phyloP scores from a whole-genome alignment of 2,797 vertebrate genomes.

The Ciconia nigra region DNA sequence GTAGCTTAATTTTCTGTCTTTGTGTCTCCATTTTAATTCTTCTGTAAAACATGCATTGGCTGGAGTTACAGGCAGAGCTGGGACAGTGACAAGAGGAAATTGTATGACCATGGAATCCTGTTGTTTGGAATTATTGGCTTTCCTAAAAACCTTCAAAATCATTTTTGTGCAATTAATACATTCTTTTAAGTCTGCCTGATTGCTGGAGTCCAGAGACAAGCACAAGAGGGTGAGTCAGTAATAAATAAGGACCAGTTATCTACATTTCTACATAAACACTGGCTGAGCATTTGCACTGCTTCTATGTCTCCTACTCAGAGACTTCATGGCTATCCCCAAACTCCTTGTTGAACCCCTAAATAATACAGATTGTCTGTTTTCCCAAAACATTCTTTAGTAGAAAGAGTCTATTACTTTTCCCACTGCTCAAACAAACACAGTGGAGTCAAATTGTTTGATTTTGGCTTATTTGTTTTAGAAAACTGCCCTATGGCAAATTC shows the following conservation, averaged over 20 bases:
- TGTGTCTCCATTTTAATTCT: not conserved
- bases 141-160: not conserved
- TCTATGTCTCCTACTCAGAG: not conserved
- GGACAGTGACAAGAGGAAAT: fast-evolving
- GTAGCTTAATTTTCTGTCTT: not conserved
- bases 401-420: not conserved
- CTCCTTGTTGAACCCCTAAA: not conserved
- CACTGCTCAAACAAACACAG: not conserved
- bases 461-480: not conserved
- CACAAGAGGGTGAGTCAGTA: not conserved
- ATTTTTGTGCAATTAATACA: not conserved
- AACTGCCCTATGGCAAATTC: not conserved
- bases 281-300: not conserved
- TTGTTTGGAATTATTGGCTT: not conserved
- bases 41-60: not conserved
- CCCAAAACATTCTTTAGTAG: not conserved
- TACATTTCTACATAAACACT: not conserved
- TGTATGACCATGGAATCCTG: not conserved
- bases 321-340: not conserved
- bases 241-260: not conserved
- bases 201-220: not conserved
- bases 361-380: not conserved
- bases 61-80: not conserved
- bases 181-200: not conserved
- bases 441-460: not conserved